Percentiles rank a stretch among this genome's conserved stretches.
Evolutionary conservation across 2,888 invertebrate genomes (phyloP).

Genomic region (Heliconius sara): DNA sequence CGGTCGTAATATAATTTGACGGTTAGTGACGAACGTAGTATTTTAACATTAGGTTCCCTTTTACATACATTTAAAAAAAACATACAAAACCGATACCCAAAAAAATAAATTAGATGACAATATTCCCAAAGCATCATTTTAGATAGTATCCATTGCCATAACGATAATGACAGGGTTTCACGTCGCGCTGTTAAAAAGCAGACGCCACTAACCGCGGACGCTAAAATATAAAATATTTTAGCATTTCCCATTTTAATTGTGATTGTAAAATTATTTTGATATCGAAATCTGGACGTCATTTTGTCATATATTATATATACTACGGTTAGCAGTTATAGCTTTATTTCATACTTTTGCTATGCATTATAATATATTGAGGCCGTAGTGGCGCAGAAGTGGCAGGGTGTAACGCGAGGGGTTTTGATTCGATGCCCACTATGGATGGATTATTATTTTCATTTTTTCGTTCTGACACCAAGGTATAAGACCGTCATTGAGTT

Average conservation of each 20-base stretch:
- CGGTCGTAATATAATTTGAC: too few species aligned
- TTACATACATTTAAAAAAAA: background rate
- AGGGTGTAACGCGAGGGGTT: too few species aligned
- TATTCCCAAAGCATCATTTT: slow-evolving; percentile 23
- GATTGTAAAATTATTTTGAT: slow-evolving; percentile 7
- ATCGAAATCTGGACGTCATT: slow-evolving; percentile 4
- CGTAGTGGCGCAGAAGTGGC: too few species aligned
- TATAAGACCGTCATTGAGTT: too few species aligned
- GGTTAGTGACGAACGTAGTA: too few species aligned
- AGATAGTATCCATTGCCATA: slow-evolving; percentile 22
- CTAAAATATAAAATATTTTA: slow-evolving; percentile 19
- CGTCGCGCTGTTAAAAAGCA: slow-evolving; percentile 23
- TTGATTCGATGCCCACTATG: too few species aligned
- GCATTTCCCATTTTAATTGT: slow-evolving; percentile 17
- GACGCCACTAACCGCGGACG: slow-evolving; percentile 14
- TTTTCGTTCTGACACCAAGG: too few species aligned
- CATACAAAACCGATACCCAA: background rate
- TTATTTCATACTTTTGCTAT: too few species aligned
- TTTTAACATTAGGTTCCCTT: background rate
- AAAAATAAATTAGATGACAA: slow-evolving; percentile 9
- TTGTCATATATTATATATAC: background rate
- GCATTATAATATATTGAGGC: too few species aligned
- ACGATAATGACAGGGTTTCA: slow-evolving; percentile 18
- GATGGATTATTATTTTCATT: too few species aligned
- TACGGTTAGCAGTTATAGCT: background rate